Evolutionary conservation across 2,113 vertebrate genomes (phyloP).

Genomic region (Sceloporus undulatus): DNA sequence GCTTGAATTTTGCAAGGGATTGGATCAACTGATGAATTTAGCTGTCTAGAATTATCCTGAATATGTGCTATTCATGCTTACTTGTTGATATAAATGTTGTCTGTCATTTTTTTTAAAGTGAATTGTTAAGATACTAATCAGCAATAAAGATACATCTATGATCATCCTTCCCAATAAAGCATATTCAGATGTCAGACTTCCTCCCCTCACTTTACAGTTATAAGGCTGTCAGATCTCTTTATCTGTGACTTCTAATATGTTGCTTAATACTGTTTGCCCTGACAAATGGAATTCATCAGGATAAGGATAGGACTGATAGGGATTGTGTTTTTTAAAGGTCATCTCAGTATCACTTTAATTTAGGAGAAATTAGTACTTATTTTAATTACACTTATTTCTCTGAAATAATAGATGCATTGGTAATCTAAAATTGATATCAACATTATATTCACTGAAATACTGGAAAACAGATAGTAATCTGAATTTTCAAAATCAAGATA

Average conservation of each 20-base stretch:
- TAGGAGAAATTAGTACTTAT: neutral
- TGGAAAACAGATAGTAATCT: constrained; percentile 70
- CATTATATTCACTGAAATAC: constrained; percentile 34
- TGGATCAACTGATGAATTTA: neutral
- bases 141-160: neutral
- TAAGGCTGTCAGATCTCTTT: neutral
- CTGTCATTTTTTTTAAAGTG: too few species aligned
- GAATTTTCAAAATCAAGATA: constrained; percentile 72
- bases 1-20: neutral
- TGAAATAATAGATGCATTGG: constrained; percentile 28
- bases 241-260: neutral
- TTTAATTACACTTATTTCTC: neutral
- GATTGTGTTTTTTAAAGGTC: neutral
- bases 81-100: too few species aligned
- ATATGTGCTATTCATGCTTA: too few species aligned
- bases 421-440: constrained; percentile 30
- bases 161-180: neutral
- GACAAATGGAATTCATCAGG: neutral
- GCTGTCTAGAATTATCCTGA: neutral
- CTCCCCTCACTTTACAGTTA: neutral
- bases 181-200: neutral
- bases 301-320: neutral
- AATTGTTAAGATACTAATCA: neutral
- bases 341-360: neutral
- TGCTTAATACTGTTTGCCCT: neutral